These are phyloP conservation scores for Caenorhabditis imperialis DNA, from an alignment of 2,888 invertebrate species.

Conservation along the genomic window DNA sequence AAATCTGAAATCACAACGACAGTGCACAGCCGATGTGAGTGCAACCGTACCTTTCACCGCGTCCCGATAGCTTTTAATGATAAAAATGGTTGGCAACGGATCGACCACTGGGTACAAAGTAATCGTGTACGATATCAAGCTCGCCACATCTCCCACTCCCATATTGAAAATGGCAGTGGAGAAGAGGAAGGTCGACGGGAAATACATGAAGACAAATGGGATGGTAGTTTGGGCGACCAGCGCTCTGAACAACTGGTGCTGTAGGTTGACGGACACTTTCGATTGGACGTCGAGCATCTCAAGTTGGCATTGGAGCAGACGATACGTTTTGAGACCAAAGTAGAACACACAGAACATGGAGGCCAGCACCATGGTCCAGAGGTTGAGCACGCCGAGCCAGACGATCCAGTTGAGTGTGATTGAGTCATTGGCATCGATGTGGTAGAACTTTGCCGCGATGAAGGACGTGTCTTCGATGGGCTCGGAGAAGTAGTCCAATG, in stretches of 20 bases:
- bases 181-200: conserved; percentile 8
- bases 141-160: neutral
- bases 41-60: conserved; percentile 6
- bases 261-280: neutral
- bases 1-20: no score
- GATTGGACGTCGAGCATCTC: neutral
- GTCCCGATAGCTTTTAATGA: conserved; percentile 20
- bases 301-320: neutral
- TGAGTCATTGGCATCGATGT: neutral
- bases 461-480: neutral
- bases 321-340: conserved; percentile 5
- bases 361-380: neutral
- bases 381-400: neutral
- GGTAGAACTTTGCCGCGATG: conserved; percentile 2
- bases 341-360: conserved; percentile 16
- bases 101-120: conserved; percentile 26
- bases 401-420: neutral
- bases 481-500: no score
- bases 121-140: conserved; percentile 15
- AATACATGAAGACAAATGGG: conserved; percentile 18
- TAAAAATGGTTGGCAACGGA: conserved; percentile 27
- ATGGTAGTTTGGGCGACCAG: conserved; percentile 12
- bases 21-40: no score
- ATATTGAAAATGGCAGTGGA: conserved; percentile 2
- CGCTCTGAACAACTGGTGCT: conserved; percentile 10